Percentiles rank a stretch among this genome's conserved stretches.
phyloP scores from a whole-genome alignment of 2,113 vertebrate species.

The Calidris pygmaea region DNA sequence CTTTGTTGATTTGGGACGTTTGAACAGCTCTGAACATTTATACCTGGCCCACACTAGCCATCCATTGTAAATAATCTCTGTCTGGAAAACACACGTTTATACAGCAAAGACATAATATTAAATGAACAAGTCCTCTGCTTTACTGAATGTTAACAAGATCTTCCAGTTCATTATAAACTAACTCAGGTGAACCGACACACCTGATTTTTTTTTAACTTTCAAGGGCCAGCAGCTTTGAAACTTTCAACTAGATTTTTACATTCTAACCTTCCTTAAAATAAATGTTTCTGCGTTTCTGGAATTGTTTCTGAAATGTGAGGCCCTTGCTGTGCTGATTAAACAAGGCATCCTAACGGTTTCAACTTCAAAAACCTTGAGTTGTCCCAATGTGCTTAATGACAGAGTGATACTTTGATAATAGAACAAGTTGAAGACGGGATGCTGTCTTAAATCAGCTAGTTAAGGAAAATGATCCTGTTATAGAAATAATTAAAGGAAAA shows the following conservation, averaged over 20 bases:
- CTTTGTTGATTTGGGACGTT: conserved; percentile 2
- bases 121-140: neutral
- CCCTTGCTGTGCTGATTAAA: neutral
- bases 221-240: neutral
- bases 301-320: neutral
- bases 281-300: neutral
- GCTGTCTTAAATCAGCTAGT: neutral
- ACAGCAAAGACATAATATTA: neutral
- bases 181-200: neutral
- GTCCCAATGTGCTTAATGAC: neutral
- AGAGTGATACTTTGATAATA: neutral
- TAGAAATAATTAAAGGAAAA: neutral
- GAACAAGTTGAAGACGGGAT: neutral
- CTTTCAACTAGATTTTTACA: neutral
- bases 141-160: neutral
- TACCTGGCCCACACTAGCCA: neutral
- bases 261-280: neutral
- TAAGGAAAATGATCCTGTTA: neutral
- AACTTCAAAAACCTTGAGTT: neutral
- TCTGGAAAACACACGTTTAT: neutral
- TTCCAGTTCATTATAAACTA: neutral
- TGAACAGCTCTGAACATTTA: conserved; percentile 13
- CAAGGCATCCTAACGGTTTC: neutral
- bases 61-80: neutral
- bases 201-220: neutral